Evolutionary conservation across 2,113 vertebrate genomes (phyloP), one percentile per base, ranked within the genome.

Genomic region (Cyanoramphus novaezelandiae): DNA sequence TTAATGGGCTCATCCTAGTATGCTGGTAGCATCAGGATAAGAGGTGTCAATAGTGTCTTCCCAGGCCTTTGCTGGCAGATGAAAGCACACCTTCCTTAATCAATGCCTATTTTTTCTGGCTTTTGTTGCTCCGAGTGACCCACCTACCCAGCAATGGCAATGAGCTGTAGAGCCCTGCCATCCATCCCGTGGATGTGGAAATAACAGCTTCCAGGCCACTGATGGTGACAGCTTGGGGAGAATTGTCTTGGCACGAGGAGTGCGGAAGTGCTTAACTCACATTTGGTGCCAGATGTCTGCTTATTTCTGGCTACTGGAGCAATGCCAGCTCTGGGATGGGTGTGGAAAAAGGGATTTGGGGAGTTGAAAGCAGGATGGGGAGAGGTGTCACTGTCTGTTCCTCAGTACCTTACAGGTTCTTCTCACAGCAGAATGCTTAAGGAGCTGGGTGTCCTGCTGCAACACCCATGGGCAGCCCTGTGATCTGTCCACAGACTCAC

Each of bases 331-430:
- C 57, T 68, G 52, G 65, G 37, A 23, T 83, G 86, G 55, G 47
- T 81, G 82, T 90, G 86, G 86, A 92, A 75, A 88, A 96, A 93
- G 33, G 67, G 93, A 88, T 96, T 78, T 93, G 82, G 60, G 20
- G 76, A 94, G 76, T 91, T 91, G 78, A 92, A 84, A 86, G 86
- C 5, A 8, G 52, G 60, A 60, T 78, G 86, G 80, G 49, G 41
- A 67, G 72, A 81, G 41, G 31, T 39, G 76, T 74, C 90, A 80
- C 72, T 92, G 80, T 27, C 74, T 69, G 39, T 33, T 92, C 14
- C 33, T 88, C 8, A 0, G 46, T 86, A 49, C 64, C 60, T 88
- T 81, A 53, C 68, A 84, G 81, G 83, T 89, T 92, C 80, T 82
- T 55, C 46, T 88, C 86, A 72, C 24, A 69, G 57, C 52, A 91